Evolutionary conservation across 2,113 vertebrate genomes (phyloP).

Genomic region (Platichthys flesus): DNA sequence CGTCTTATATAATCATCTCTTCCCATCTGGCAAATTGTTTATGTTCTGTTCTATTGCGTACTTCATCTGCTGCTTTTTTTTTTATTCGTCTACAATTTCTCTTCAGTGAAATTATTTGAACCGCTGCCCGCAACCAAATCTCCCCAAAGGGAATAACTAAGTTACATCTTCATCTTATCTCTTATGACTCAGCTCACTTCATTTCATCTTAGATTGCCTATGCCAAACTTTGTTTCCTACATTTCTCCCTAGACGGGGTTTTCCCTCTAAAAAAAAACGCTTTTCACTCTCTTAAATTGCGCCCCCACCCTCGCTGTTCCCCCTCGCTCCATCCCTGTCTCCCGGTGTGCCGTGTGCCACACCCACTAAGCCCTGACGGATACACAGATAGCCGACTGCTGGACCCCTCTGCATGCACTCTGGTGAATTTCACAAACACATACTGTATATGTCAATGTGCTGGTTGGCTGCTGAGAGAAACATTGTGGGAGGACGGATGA

Average conservation of each 20-base stretch:
- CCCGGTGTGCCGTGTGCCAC: neutral
- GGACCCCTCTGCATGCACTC: slow-evolving; percentile 25
- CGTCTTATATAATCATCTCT: neutral
- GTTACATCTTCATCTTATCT: slow-evolving; percentile 56
- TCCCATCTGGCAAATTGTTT: neutral
- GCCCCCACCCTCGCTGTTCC: neutral
- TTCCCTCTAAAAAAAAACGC: slow-evolving; percentile 40
- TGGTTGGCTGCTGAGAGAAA: slow-evolving; percentile 15
- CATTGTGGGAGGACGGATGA: slow-evolving; percentile 36
- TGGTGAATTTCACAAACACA: neutral
- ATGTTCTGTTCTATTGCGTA: slow-evolving; percentile 18
- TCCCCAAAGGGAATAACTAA: slow-evolving; percentile 36
- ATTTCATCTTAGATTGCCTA: slow-evolving; percentile 37
- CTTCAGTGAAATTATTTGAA: slow-evolving; percentile 40
- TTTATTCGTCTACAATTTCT: slow-evolving; percentile 12
- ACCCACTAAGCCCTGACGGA: slow-evolving; percentile 48
- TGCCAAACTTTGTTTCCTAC: slow-evolving; percentile 45
- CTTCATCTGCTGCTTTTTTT: slow-evolving; percentile 10
- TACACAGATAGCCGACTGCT: slow-evolving; percentile 17
- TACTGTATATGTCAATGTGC: slow-evolving; percentile 21
- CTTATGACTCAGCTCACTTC: slow-evolving; percentile 53
- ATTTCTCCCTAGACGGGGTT: slow-evolving; percentile 47
- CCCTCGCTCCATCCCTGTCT: slow-evolving; percentile 7
- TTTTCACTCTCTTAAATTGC: slow-evolving; percentile 36
- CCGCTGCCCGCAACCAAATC: slow-evolving; percentile 35